Evolutionary conservation across 2,888 invertebrate genomes (phyloP), one percentile per base, ranked within the genome.

Genomic region (Xanthorhoe spadicearia): DNA sequence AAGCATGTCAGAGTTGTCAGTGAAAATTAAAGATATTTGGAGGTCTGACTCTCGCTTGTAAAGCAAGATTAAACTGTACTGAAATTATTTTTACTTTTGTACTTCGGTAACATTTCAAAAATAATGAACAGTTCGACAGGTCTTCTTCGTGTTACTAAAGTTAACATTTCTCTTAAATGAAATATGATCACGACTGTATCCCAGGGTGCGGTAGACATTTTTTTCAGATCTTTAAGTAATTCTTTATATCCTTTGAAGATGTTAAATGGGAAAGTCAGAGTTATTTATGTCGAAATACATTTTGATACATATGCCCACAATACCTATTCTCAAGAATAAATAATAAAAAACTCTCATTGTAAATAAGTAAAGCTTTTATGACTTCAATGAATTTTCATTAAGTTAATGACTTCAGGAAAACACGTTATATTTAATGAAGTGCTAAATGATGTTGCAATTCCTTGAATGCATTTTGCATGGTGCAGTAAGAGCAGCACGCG

Each of bases 401-500:
- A 32, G 10, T 17, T 32, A 49, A 10, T 35, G 49, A 19, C 9
- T 18, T 19, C 18, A 18, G 52, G 53, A 71, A 70, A 72, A 69
- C 64, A 56, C 32, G 23, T 66, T 59, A 57, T 55, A 73, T 74
- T 72, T 68, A 74, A 76, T 72, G 69, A 72, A 70, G 66, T 70
- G 57, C 66, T 65, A 76, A 75, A 68, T 73, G 68, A 68, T 67
- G 59, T 62, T 62, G 48, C 70, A 72, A 70, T 84, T 83, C 81
- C 67, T 76, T 73, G 81, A 83, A 78, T 43, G 54, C 49, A 48
- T 38, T 49, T 54, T 10, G 57, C 61, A 28, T 17, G 53, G 28
- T 49, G 28, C 17, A 48, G 38, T 19, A 17, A 54, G 72, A 74
- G 73, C 71, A 51, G 80, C 86, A 80, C 83, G 83, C 81, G 81